phyloP scores from a whole-genome alignment of 2,113 vertebrate species.

The Chlorodrepanis virens region DNA sequence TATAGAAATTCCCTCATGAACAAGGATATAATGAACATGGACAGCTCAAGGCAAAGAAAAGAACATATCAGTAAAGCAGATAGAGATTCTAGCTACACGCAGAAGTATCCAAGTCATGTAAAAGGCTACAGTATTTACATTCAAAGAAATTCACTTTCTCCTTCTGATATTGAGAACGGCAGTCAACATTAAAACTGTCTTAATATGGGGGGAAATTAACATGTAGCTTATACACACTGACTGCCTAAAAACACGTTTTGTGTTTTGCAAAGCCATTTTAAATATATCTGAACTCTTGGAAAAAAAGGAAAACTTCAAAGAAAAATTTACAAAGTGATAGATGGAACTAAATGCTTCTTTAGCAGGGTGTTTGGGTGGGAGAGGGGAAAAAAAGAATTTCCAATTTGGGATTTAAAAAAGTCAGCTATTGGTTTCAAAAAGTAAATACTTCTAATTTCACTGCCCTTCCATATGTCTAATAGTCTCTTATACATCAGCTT shows the following conservation, averaged over 20 bases:
- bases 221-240: background rate
- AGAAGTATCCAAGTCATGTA: background rate
- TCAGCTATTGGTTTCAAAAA: background rate
- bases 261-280: background rate
- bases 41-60: background rate
- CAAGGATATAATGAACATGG: background rate
- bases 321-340: background rate
- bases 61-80: background rate
- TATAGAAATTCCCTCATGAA: background rate
- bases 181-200: background rate
- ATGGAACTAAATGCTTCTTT: background rate
- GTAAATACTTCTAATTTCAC: background rate
- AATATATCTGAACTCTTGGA: background rate
- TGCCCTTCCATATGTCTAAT: background rate
- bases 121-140: background rate
- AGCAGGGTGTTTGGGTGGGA: background rate
- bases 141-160: background rate
- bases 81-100: background rate
- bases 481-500: background rate
- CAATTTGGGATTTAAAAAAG: background rate
- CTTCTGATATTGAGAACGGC: background rate
- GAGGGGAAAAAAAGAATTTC: background rate
- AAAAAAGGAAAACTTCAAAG: background rate
- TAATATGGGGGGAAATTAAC: background rate
- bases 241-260: background rate